phyloP scores from a whole-genome alignment of 2,113 vertebrate species.

The Hydrolagus affinis region DNA sequence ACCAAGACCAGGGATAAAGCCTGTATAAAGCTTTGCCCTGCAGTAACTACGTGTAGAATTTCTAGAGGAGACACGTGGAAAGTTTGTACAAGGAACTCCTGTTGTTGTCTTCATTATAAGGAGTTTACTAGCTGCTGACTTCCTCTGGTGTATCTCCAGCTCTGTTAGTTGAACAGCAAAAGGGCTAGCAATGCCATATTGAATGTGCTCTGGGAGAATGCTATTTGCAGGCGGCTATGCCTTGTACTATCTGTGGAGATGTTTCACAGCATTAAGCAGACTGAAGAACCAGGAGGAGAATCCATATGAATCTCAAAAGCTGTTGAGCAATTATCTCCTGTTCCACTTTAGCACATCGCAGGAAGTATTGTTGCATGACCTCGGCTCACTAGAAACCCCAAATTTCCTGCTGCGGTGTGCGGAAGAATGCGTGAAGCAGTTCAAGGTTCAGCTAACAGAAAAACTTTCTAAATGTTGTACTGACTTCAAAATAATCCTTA shows the following conservation, averaged over 20 bases:
- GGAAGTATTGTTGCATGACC: background rate
- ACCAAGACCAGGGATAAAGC: no score
- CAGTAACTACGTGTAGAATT: background rate
- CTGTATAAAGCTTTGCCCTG: background rate
- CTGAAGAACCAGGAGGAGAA: background rate
- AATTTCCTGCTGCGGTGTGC: slow-evolving; percentile 21
- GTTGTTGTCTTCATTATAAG: background rate
- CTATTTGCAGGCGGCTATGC: background rate
- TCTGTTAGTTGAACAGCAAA: background rate
- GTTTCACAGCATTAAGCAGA: no score
- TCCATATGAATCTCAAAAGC: background rate
- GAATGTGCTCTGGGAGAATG: background rate
- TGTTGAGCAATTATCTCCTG: background rate
- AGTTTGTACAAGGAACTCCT: no score
- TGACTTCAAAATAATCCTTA: no score
- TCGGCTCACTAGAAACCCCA: background rate
- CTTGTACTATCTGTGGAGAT: background rate
- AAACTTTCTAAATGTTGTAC: no score
- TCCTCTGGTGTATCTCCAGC: no score
- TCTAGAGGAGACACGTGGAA: background rate
- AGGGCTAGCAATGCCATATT: background rate
- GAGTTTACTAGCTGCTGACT: background rate
- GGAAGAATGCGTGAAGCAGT: slow-evolving; percentile 6
- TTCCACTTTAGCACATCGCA: slow-evolving; percentile 17
- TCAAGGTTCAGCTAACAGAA: background rate